Percentiles rank a stretch among this genome's conserved stretches.
Conservation (phyloP, 2,888 invertebrate species). For the Meteorus colon region DNA sequence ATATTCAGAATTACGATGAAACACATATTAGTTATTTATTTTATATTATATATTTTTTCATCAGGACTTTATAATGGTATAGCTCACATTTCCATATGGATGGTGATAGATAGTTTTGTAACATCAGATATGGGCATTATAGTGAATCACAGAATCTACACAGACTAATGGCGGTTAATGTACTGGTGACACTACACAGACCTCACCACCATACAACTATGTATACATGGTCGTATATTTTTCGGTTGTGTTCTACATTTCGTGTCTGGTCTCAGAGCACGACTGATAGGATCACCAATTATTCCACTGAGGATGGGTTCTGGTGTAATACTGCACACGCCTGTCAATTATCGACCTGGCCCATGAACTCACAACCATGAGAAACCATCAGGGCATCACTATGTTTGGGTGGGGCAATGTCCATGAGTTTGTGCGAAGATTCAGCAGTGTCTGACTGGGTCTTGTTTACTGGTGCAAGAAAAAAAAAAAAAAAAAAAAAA, state of each 20-base stretch:
- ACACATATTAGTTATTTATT: too few relatives aligned
- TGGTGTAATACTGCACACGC: not conserved
- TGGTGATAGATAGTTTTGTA: not conserved
- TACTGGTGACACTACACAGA: not conserved
- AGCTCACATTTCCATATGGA: too few relatives aligned
- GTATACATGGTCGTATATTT: not conserved
- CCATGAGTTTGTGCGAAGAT: not conserved
- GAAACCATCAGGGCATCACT: not conserved
- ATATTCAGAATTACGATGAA: too few relatives aligned
- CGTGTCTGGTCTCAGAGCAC: conserved; percentile 7
- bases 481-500: too few relatives aligned
- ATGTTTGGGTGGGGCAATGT: not conserved
- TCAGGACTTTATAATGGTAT: too few relatives aligned
- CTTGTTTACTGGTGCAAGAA: not conserved
- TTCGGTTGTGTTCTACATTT: not conserved
- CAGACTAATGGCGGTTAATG: not conserved
- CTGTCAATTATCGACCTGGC: conserved; percentile 10
- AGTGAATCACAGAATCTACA: not conserved
- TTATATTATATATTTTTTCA: too few relatives aligned
- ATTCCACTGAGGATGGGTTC: conserved; percentile 20
- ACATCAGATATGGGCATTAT: not conserved
- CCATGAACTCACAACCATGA: conserved; percentile 9
- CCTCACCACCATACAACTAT: not conserved
- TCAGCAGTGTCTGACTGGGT: not conserved
- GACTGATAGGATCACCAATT: conserved; percentile 20